Conservation (phyloP, 2,888 invertebrate species). For the Stenichneumon culpator region DNA sequence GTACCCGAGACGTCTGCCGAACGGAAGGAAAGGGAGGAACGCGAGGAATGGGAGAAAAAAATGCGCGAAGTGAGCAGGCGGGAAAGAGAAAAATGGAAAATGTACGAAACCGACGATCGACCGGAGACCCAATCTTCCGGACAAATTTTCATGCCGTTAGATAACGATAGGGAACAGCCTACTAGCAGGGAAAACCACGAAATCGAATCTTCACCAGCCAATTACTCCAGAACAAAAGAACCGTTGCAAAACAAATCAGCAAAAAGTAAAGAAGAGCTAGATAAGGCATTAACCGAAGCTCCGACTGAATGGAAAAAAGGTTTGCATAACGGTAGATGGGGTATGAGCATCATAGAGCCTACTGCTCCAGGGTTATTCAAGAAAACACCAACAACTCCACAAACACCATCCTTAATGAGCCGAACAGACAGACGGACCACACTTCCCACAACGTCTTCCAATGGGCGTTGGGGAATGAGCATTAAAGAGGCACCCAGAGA, state of each 20-base stretch:
- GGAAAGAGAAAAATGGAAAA: slow-evolving; percentile 68
- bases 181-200: neutral
- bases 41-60: slow-evolving; percentile 68
- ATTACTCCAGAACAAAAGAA: neutral
- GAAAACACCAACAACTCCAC: slow-evolving; percentile 5
- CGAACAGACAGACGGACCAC: neutral
- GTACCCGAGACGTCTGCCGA: slow-evolving; percentile 41
- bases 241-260: neutral
- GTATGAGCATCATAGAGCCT: slow-evolving; percentile 54
- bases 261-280: neutral
- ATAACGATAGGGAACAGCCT: neutral
- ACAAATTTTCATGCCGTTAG: slow-evolving; percentile 34
- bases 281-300: neutral
- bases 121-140: slow-evolving; percentile 23
- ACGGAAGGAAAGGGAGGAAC: slow-evolving; percentile 43
- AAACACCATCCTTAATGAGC: neutral
- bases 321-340: slow-evolving; percentile 60
- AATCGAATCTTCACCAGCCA: neutral
- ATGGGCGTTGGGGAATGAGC: slow-evolving; percentile 46
- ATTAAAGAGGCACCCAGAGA: slow-evolving; percentile 25
- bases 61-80: slow-evolving; percentile 70
- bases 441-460: neutral
- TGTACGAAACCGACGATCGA: slow-evolving; percentile 31
- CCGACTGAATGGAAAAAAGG: neutral
- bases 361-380: slow-evolving; percentile 18